Base-by-base conservation (phyloP, 2,113 vertebrate genomes). In the Syrmaticus mikado region DNA sequence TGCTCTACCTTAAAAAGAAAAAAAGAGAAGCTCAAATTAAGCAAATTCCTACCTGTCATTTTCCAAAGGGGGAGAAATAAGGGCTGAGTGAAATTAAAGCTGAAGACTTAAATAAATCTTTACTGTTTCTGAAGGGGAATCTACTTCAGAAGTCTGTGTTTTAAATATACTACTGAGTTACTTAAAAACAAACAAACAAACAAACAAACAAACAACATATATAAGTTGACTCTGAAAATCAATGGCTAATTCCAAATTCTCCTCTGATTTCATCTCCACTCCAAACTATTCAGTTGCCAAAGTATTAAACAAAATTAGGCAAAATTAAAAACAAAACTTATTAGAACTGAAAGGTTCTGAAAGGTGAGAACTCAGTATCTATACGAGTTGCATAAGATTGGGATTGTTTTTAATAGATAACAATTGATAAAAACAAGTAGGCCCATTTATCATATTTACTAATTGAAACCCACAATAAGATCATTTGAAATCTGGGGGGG, bases 21-120 rank as follows among this genome's bases (percentile, higher is more conserved):
- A 83, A 74, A 89, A 38, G 48, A 75, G 30, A 78, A 91, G 53
- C 45, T 36, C 2, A 0, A 27, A 88, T 77, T 82, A 89, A 87
- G 71, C 76, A 81, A 93, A 92, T 83, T 77, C 57, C 72, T 89
- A 53, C 66, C 65, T 93, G 62, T 78, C 81, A 1, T 24, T 78
- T 92, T 93, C 52, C 55, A 72, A 90, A n/a, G 17, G 2, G 4
- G 13, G 18, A 8, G 10, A 25, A 25, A 21, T 14, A 15, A 12
- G 3, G 16, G 36, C 17, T 57, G 50, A 13, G 74, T 72, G 41
- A 71, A 58, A 45, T 70, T 86, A 80, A 27, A 30, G 45, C 50
- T 58, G 11, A 78, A 89, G 57, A 70, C 13, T 48, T 55, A 71
- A 89, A 71, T 90, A 96, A 97, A 81, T 9, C 87, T 79, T 91